Percentiles rank a stretch among this genome's conserved stretches.
Evolutionary conservation across 2,797 vertebrate species (phyloP).

Genomic region (Pteronotus mesoamericanus): DNA sequence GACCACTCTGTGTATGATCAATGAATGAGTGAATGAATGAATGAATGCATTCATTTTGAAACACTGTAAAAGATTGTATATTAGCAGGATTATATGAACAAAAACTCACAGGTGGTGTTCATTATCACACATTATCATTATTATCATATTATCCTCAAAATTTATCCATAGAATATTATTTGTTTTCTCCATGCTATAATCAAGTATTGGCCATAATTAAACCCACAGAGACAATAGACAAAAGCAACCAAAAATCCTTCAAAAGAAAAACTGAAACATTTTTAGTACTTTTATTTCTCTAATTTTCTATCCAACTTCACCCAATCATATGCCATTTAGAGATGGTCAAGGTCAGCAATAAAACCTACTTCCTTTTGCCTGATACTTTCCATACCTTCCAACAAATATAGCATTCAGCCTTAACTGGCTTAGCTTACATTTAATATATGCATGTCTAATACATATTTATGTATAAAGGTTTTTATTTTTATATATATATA

Average conservation of each 20-base stretch:
- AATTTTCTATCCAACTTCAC: background rate
- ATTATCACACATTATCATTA: background rate
- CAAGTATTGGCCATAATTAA: background rate
- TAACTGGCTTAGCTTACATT: background rate
- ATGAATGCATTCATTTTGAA: background rate
- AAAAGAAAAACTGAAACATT: background rate
- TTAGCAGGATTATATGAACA: background rate
- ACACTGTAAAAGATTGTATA: background rate
- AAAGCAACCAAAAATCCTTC: background rate
- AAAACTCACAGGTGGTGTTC: background rate
- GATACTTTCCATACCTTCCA: background rate
- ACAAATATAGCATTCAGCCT: background rate
- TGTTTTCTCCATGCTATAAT: conserved; percentile 7
- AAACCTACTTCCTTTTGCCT: background rate
- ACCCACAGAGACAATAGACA: background rate
- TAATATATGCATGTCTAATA: background rate
- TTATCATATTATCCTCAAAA: background rate
- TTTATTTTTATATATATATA: background rate
- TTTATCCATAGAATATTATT: conserved; percentile 43
- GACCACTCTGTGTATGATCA: background rate
- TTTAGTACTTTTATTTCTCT: conserved; percentile 30
- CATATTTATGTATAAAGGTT: background rate
- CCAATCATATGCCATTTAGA: background rate
- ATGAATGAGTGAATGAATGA: background rate
- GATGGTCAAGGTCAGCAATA: background rate